These are phyloP conservation scores for Turnix velox DNA, from an alignment of 2,113 vertebrate species.

Conservation along the genomic window DNA sequence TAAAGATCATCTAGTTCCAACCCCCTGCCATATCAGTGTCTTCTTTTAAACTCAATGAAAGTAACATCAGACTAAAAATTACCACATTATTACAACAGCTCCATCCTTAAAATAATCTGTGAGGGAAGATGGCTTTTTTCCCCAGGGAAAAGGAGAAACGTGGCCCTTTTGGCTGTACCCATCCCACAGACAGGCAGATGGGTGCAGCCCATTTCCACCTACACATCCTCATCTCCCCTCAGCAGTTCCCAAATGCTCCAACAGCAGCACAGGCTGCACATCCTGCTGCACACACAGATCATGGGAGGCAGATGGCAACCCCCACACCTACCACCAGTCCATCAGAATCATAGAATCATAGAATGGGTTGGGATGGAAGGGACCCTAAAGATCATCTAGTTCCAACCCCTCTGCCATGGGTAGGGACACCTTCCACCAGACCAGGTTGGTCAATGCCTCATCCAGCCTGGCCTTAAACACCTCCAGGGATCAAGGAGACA, in stretches of 20 bases:
- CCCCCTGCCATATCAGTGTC: too few species aligned
- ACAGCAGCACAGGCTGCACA: background rate
- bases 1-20: too few species aligned
- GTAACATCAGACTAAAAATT: background rate
- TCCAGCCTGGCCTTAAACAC: too few species aligned
- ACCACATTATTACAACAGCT: background rate
- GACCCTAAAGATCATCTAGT: too few species aligned
- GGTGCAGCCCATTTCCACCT: background rate
- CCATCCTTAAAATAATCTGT: background rate
- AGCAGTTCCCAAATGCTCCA: accelerated
- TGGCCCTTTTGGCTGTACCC: background rate
- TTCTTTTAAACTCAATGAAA: background rate
- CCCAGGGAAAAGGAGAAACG: background rate
- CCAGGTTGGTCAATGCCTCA: too few species aligned
- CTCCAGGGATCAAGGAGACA: too few species aligned
- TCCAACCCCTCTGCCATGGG: too few species aligned
- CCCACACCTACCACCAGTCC: too few species aligned
- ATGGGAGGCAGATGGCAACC: background rate
- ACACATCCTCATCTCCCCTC: background rate
- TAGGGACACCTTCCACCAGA: too few species aligned
- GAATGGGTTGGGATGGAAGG: too few species aligned
- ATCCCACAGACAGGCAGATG: background rate
- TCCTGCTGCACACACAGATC: background rate
- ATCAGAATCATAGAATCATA: too few species aligned
- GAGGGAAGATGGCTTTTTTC: background rate